Conservation (phyloP, 2,113 vertebrate genomes). For the Nothobranchius furzeri region DNA sequence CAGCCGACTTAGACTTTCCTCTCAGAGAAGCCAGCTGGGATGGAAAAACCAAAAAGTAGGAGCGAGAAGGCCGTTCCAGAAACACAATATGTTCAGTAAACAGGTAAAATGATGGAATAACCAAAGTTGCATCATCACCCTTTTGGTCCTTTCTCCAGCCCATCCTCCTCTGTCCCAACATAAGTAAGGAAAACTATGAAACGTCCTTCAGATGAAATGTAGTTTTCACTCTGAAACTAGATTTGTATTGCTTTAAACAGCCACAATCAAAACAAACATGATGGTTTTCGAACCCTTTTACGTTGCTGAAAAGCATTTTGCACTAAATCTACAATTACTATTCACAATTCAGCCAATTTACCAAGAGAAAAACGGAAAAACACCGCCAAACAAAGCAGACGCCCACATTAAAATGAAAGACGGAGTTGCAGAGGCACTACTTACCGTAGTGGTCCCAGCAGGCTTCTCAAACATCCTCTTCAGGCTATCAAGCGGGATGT, state of each 20-base stretch:
- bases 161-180: background rate
- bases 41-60: conserved; percentile 46
- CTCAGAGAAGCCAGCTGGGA: conserved; percentile 47
- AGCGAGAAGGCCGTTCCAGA: conserved; percentile 25
- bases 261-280: background rate
- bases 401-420: background rate
- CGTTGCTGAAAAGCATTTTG: background rate
- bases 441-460: conserved; percentile 49
- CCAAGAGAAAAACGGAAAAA: conserved; percentile 1
- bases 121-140: conserved; percentile 5
- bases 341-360: background rate
- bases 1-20: conserved; percentile 66
- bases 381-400: background rate
- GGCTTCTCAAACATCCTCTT: conserved; percentile 83
- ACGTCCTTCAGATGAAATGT: background rate
- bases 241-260: conserved; percentile 10
- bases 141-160: background rate
- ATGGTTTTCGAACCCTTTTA: background rate
- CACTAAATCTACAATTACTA: background rate
- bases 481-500: conserved; percentile 77
- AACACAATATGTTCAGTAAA: conserved; percentile 14
- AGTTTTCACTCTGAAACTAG: conserved; percentile 9
- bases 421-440: conserved; percentile 20
- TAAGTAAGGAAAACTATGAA: background rate
- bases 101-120: conserved; percentile 28